phyloP scores from a whole-genome alignment of 2,113 vertebrate genomes.

The Corythornis cristatus region DNA sequence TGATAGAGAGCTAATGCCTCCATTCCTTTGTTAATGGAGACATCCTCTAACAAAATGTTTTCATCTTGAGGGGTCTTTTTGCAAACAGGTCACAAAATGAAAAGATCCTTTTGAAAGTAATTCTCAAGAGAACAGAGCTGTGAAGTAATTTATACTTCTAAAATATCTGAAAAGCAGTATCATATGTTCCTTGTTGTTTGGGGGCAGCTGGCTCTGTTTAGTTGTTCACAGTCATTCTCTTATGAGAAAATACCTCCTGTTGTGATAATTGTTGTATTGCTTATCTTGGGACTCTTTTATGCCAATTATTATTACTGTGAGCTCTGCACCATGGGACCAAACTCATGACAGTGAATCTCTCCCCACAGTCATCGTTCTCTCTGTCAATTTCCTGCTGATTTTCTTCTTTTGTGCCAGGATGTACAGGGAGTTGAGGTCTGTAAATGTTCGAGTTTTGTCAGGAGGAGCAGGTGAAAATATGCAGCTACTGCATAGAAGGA shows the following conservation, averaged over 20 bases:
- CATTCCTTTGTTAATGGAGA: background rate
- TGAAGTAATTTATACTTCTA: background rate
- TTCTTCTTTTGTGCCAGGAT: background rate
- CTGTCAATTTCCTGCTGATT: background rate
- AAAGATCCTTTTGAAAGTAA: background rate
- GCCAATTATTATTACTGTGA: slow-evolving; percentile 8
- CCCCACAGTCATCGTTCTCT: background rate
- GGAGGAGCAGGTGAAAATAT: background rate
- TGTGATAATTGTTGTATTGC: background rate
- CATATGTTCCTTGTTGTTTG: background rate
- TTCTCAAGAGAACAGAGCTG: background rate
- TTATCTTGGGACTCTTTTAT: background rate
- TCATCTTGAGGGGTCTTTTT: background rate
- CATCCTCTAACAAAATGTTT: background rate
- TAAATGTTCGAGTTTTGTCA: background rate
- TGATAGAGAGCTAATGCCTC: background rate
- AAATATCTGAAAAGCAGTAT: background rate
- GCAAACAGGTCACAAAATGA: background rate
- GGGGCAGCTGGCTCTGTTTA: background rate
- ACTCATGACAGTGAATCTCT: background rate
- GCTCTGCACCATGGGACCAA: background rate
- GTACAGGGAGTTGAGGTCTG: background rate
- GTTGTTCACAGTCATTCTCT: background rate
- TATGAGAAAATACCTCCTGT: background rate
- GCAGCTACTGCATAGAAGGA: background rate